Evolutionary conservation across 2,113 vertebrate genomes (phyloP).

Genomic region (Podarcis muralis): DNA sequence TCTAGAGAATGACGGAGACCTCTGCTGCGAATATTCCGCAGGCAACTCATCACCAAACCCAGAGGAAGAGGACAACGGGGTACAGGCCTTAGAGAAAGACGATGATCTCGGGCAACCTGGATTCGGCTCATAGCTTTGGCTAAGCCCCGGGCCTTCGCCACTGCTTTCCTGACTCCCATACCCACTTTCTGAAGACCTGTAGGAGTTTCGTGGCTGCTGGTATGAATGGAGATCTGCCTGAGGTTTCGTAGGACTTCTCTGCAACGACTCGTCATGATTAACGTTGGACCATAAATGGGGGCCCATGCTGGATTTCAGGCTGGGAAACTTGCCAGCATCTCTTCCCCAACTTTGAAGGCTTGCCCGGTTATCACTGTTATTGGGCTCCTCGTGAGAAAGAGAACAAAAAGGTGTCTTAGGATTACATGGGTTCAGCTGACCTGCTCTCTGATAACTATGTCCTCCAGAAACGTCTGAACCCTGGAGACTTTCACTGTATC

Average conservation of each 20-base stretch:
- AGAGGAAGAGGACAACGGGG: neutral
- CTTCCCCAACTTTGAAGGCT: slow-evolving; percentile 53
- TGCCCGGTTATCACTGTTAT: slow-evolving; percentile 16
- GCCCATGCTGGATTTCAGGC: slow-evolving; percentile 3
- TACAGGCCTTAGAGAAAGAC: slow-evolving; percentile 58
- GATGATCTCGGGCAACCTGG: slow-evolving; percentile 58
- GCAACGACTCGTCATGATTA: slow-evolving; percentile 34
- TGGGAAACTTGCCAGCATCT: slow-evolving; percentile 16
- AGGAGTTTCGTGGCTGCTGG: slow-evolving; percentile 35
- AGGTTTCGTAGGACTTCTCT: slow-evolving; percentile 22
- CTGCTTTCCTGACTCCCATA: slow-evolving; percentile 41
- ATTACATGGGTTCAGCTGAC: neutral
- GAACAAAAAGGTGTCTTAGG: slow-evolving; percentile 52
- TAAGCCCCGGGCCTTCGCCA: neutral
- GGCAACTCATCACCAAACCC: slow-evolving; percentile 35
- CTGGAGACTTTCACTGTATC: slow-evolving; percentile 64
- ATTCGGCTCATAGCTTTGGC: slow-evolving; percentile 30
- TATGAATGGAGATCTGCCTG: slow-evolving; percentile 42
- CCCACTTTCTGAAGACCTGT: slow-evolving; percentile 44
- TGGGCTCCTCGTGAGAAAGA: slow-evolving; percentile 56
- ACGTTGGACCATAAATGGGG: neutral
- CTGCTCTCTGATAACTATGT: slow-evolving; percentile 38
- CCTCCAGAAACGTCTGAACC: slow-evolving; percentile 52
- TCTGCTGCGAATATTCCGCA: slow-evolving; percentile 31
- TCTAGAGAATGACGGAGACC: slow-evolving; percentile 44